Evolutionary conservation across 2,888 invertebrate genomes (phyloP).

Genomic region (Hetaerina titia): DNA sequence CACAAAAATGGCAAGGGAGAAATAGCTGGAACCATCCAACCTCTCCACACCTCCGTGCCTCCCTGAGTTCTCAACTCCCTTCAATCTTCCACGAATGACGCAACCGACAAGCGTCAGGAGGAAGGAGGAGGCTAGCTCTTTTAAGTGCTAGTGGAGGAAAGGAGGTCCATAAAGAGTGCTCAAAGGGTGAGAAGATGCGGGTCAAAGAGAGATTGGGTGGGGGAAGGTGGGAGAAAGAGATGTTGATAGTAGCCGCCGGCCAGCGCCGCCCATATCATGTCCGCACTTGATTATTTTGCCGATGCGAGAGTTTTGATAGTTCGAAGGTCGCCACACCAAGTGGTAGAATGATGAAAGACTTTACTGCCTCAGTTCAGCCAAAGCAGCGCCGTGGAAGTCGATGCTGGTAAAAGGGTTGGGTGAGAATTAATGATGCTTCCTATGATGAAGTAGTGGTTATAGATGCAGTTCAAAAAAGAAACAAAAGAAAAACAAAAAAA

Average conservation of each 20-base stretch:
- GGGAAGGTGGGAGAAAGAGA: too few relatives aligned
- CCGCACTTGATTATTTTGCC: slow-evolving; percentile 54
- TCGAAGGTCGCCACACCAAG: background rate
- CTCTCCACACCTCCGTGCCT: background rate
- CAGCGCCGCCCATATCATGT: background rate
- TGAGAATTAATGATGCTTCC: background rate
- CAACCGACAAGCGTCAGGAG: background rate
- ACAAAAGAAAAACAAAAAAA: too few relatives aligned
- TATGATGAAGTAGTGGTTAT: background rate
- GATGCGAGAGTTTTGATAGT: slow-evolving; percentile 15
- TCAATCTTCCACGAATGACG: background rate
- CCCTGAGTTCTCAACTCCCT: background rate
- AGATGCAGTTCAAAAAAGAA: too few relatives aligned
- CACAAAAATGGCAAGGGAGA: too few relatives aligned
- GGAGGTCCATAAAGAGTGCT: background rate
- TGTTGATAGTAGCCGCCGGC: background rate
- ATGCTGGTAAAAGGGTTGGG: background rate
- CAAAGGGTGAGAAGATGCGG: background rate
- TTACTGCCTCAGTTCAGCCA: background rate
- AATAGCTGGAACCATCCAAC: too few relatives aligned
- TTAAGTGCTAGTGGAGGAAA: background rate
- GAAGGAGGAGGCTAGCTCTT: background rate
- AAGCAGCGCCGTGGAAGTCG: background rate
- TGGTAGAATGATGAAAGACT: background rate
- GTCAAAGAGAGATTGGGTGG: background rate